Percentiles rank a stretch among this genome's conserved stretches.
Evolutionary conservation across 2,113 vertebrate genomes (phyloP).

Genomic region (Dolichallabes microphthalmus): DNA sequence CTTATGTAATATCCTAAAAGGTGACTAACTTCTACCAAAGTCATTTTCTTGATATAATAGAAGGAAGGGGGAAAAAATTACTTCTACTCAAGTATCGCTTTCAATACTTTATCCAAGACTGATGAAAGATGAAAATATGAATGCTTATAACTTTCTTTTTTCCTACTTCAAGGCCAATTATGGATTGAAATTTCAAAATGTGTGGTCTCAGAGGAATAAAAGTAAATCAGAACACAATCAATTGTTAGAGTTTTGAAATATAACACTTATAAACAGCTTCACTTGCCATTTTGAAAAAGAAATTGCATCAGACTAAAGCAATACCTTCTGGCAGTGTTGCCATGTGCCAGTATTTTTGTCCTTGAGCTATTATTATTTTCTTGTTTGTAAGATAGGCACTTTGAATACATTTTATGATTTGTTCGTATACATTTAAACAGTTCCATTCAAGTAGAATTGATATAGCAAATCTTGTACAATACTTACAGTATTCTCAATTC

Average conservation of each 20-base stretch:
- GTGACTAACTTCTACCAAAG: too few species aligned
- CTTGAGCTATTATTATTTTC: neutral
- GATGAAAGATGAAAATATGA: neutral
- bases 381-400: neutral
- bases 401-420: neutral
- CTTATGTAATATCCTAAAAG: too few species aligned
- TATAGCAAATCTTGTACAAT: neutral
- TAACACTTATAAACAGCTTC: neutral
- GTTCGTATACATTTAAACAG: neutral
- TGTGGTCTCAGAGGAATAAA: neutral
- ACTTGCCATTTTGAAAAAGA: neutral
- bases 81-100: too few species aligned
- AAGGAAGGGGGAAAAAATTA: too few species aligned
- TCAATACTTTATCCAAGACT: too few species aligned
- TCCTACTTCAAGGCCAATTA: neutral
- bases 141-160: neutral
- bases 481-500: neutral
- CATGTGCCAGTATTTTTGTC: neutral
- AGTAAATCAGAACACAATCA: neutral
- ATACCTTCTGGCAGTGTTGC: neutral
- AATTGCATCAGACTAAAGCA: constrained; percentile 1
- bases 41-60: too few species aligned
- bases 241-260: neutral
- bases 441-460: neutral
- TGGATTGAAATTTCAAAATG: neutral